These are phyloP conservation scores for Sipunculus nudus DNA, from an alignment of 2,888 invertebrate genomes.

Conservation along the genomic window DNA sequence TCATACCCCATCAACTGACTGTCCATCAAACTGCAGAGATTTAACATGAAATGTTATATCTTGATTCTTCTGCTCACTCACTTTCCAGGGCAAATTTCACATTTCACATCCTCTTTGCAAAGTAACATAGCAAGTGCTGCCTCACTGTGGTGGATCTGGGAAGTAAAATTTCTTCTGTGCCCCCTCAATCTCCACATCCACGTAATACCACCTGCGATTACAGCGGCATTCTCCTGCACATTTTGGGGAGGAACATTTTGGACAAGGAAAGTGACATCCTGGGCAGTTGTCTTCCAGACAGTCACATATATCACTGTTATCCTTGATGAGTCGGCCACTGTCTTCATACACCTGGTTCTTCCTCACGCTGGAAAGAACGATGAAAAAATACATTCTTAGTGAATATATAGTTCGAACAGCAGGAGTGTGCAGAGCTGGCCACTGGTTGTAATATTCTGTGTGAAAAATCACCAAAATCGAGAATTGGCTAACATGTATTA, in stretches of 20 bases:
- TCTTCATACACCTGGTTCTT: slow-evolving; percentile 62
- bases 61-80: no score
- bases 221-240: slow-evolving; percentile 64
- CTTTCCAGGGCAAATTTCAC: no score
- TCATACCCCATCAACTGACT: no score
- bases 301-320: slow-evolving; percentile 80
- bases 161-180: no score
- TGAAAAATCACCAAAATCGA: no score
- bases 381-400: background rate
- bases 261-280: slow-evolving; percentile 81
- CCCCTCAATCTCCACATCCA: slow-evolving; percentile 61
- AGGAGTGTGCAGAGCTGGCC: background rate
- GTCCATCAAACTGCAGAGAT: no score
- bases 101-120: no score
- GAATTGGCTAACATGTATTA: no score
- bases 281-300: slow-evolving; percentile 80
- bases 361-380: slow-evolving; percentile 47
- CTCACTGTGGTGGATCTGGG: no score
- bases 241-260: slow-evolving; percentile 65
- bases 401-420: background rate
- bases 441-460: no score
- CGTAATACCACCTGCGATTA: slow-evolving; percentile 58
- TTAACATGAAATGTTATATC: no score
- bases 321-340: slow-evolving; percentile 49
- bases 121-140: no score